Conservation (phyloP, 2,888 invertebrate genomes). For the Malacosoma neustria region DNA sequence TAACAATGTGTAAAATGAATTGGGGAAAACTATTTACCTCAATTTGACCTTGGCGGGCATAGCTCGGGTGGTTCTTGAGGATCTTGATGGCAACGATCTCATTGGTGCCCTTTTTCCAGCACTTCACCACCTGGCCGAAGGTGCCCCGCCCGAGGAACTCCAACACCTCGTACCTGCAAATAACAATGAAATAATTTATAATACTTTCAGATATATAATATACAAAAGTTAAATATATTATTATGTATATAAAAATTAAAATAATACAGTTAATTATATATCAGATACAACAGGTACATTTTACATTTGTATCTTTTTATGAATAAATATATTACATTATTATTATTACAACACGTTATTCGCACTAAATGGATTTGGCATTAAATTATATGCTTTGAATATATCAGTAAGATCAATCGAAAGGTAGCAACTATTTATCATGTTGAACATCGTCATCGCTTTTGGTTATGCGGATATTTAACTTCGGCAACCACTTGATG, state of each 20-base stretch:
- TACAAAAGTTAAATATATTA: neutral
- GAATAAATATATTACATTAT: too few relatives aligned
- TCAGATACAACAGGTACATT: too few relatives aligned
- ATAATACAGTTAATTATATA: too few relatives aligned
- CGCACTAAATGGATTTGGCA: constrained; percentile 3
- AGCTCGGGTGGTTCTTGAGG: constrained; percentile 99
- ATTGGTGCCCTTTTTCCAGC: constrained; percentile 99
- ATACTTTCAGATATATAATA: neutral
- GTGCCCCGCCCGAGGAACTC: constrained; percentile 99
- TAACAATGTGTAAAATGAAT: too few relatives aligned
- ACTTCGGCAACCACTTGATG: too few relatives aligned
- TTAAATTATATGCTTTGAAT: neutral
- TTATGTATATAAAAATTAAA: neutral
- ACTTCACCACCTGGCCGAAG: constrained; percentile 99
- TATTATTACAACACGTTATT: neutral
- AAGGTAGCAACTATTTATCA: too few relatives aligned
- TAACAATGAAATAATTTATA: neutral
- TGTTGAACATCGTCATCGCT: too few relatives aligned
- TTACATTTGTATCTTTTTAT: neutral
- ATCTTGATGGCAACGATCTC: constrained; percentile 99
- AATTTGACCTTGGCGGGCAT: constrained; percentile 99
- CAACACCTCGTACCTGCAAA: constrained; percentile 83
- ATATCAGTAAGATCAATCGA: too few relatives aligned
- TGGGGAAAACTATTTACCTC: too few relatives aligned
- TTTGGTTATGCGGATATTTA: too few relatives aligned